Evolutionary conservation across 1,140 invertebrate genomes (phyloP), one percentile per base, ranked within the genome.

Genomic region (Drosophila tropicalis): DNA sequence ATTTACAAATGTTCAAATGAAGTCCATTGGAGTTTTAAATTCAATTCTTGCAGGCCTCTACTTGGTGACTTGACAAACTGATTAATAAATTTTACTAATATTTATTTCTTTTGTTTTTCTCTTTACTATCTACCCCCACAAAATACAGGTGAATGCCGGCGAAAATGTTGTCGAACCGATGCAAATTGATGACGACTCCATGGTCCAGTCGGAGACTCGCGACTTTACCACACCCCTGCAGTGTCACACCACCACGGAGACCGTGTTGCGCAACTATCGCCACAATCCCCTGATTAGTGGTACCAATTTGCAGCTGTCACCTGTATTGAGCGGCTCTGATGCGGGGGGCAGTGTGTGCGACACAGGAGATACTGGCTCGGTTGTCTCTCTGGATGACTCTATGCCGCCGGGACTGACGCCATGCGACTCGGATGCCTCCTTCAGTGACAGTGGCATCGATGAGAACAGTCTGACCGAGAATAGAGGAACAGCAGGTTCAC

Each of bases 231-330:
- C 63, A 29, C 89, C 90, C 5, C 56, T 91, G 67, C 76, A 73
- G 4, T 90, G 86, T 47, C 80, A 79, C 51, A 81, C 82, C 15
- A 56, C 82, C 34, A 81, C 87, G 1, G 63, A 74, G 2, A 29
- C 81, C 13, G 72, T 87, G 65, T 22, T 91, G 32, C 83, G 89
- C 56, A 84, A 91, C 51, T 91, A 84, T 60, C 77, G 83, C 22
- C 62, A 91, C 55, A 91, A 91, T 79, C 90, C 90, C 2, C 60
- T 92, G 79, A 91, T 91, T 3, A 89, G 89, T 36, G 90, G 90
- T 39, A 82, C 63, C 56, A 87, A 67, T 55, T 63, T 91, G 32
- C 86, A 91, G 57, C 67, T 91, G 34, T 91, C 90, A 15, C 90
- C 90, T 3, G 75, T 74, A 3, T 81, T 91, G 0, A 61, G 55